Conservation (phyloP, 23 tunicate species). For the Botrylloides violaceus region DNA sequence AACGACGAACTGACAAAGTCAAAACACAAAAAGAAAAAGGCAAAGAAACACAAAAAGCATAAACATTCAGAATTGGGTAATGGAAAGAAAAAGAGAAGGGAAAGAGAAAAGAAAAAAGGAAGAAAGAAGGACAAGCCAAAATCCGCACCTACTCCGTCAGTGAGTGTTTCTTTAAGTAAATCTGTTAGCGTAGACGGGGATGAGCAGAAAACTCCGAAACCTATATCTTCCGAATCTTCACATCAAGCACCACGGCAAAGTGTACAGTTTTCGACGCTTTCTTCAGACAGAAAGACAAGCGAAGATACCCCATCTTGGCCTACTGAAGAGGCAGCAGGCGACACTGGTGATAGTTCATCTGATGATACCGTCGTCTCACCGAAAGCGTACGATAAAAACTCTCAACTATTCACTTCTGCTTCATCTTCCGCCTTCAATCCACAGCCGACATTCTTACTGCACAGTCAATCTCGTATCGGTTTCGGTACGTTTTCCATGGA, state of each 20-base stretch:
- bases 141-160: constrained; percentile 8
- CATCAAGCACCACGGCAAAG: too few species aligned
- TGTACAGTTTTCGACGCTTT: not conserved
- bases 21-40: constrained; percentile 84
- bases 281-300: not conserved
- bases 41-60: constrained; percentile 58
- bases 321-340: constrained; percentile 35
- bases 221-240: not conserved
- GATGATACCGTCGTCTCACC: constrained; percentile 28
- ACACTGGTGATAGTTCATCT: constrained; percentile 58
- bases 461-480: constrained; percentile 16
- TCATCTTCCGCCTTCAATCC: not conserved
- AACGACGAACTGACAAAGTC: constrained; percentile 6
- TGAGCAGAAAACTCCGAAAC: not conserved
- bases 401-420: constrained; percentile 3
- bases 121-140: constrained; percentile 41
- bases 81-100: constrained; percentile 54
- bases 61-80: constrained; percentile 4
- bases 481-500: constrained; percentile 13
- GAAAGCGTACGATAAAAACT: not conserved
- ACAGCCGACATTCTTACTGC: constrained; percentile 2
- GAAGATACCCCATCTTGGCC: not conserved
- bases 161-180: constrained; percentile 1
- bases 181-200: not conserved
- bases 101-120: constrained; percentile 61